phyloP scores from a whole-genome alignment of 2,888 invertebrate species.

The Byasa hedistus region DNA sequence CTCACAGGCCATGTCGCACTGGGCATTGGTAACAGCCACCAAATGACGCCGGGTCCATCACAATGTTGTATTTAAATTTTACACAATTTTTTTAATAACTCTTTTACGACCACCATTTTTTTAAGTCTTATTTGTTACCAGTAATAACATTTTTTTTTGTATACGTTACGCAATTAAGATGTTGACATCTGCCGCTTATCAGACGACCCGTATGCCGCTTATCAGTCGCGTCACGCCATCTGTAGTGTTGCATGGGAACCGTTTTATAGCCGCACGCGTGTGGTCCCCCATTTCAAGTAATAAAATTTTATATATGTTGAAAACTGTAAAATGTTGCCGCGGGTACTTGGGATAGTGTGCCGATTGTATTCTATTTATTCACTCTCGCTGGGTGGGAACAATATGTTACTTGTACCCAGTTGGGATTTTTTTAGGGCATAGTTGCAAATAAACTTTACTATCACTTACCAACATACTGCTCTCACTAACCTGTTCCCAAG shows the following conservation, averaged over 20 bases:
- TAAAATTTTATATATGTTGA: constrained; percentile 5
- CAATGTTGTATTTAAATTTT: constrained; percentile 33
- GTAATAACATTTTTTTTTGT: constrained; percentile 22
- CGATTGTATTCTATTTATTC: background rate
- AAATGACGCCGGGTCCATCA: constrained; percentile 39
- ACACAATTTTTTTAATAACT: constrained; percentile 17
- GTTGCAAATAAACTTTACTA: too few species aligned
- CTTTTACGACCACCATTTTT: constrained; percentile 7
- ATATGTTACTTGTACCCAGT: too few species aligned
- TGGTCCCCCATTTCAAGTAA: constrained; percentile 25
- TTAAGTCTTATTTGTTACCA: background rate
- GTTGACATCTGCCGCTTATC: constrained; percentile 25
- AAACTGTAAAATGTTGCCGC: constrained; percentile 4
- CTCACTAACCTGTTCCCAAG: too few species aligned
- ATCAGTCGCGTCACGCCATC: constrained; percentile 43
- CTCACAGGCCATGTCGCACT: constrained; percentile 23
- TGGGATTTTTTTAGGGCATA: too few species aligned
- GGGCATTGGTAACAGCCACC: constrained; percentile 33
- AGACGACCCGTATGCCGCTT: constrained; percentile 45
- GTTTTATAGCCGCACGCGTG: constrained; percentile 35
- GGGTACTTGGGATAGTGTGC: background rate
- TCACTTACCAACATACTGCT: too few species aligned
- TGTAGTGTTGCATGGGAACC: constrained; percentile 39
- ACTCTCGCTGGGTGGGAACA: background rate
- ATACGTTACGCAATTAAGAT: constrained; percentile 32